Base-by-base conservation (phyloP, 1,140 invertebrate species). In the Hylaeus volcanicus region DNA sequence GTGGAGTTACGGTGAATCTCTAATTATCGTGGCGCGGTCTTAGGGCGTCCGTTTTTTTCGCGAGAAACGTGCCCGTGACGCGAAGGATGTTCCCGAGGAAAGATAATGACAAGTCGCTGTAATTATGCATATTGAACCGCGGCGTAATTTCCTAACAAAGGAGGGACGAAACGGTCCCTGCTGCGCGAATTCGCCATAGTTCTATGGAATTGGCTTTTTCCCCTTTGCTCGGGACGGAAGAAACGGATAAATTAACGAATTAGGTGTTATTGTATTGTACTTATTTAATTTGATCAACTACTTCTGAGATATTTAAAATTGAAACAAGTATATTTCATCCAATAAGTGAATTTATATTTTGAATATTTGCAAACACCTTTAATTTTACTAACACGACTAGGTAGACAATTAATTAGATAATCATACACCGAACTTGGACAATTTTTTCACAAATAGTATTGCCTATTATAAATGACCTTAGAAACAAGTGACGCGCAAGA, bases 1-100 rank as follows among this genome's bases (percentile, higher is more conserved):
- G 64, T 74, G 79, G 84, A 88, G 90, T 88, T 90, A 88, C 85
- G 85, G 83, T 89, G 88, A 90, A 90, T 90, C 85, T 89, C 82
- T 90, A 89, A 90, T 91, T 90, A 90, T 83, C 87, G 72, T 83
- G 73, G 65, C 82, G 79, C 79, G 79, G 86, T 86, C 79, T 77
- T 55, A 72, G 41, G 64, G 58, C 70, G 61, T 82, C 63, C 58
- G 43, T 61, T 69, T 83, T 26, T 77, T 66, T 43, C 43, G 26
- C 63, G 63, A 51, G 79, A 75, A 41, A 64, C 61, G 41, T 51
- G 55, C 45, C 70, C 60, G 71, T 65, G 72, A 51, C 14, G 45
- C 45, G 73, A 79, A 65, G 45, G 61, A 74, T 81, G 75, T 84
- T 65, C 66, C 58, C 75, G 79, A 48, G 77, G 68, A 58, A 78